phyloP scores from a whole-genome alignment of 2,888 invertebrate species.

The Drosophila subsilvestris region DNA sequence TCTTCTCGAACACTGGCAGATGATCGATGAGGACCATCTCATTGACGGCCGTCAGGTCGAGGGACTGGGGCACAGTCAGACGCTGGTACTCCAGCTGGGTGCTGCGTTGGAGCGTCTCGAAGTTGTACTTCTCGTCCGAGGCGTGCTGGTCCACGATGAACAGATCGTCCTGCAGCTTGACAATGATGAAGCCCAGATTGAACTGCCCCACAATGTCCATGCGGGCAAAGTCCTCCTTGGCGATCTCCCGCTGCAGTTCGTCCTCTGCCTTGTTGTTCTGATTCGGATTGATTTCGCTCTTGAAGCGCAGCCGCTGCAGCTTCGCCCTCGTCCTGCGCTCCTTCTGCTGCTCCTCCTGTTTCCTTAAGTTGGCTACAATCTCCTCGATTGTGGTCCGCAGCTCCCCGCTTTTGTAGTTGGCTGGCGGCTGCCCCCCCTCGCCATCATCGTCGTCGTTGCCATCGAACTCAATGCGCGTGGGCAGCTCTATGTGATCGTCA shows the following conservation, averaged over 20 bases:
- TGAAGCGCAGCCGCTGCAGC: constrained; percentile 87
- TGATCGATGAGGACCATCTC: constrained; percentile 95
- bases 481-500: constrained; percentile 58
- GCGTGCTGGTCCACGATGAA: constrained; percentile 99
- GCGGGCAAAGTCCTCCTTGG: constrained; percentile 90
- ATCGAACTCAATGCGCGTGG: constrained; percentile 66
- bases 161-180: constrained; percentile 92
- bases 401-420: constrained; percentile 47
- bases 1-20: constrained; percentile 92
- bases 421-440: constrained; percentile 18
- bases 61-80: constrained; percentile 91
- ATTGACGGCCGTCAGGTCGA: constrained; percentile 94
- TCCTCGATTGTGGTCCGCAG: constrained; percentile 71
- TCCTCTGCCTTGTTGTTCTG: constrained; percentile 93
- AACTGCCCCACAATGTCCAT: constrained; percentile 96
- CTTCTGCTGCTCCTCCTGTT: constrained; percentile 60
- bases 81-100: constrained; percentile 93
- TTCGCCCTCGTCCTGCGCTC: constrained; percentile 80
- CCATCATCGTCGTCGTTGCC: constrained; percentile 46
- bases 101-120: constrained; percentile 93
- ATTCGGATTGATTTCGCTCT: constrained; percentile 90
- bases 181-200: constrained; percentile 98
- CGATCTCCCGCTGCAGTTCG: constrained; percentile 92
- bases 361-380: constrained; percentile 64
- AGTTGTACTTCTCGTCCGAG: constrained; percentile 98